Evolutionary conservation across 2,113 vertebrate genomes (phyloP).

Genomic region (Riparia riparia): DNA sequence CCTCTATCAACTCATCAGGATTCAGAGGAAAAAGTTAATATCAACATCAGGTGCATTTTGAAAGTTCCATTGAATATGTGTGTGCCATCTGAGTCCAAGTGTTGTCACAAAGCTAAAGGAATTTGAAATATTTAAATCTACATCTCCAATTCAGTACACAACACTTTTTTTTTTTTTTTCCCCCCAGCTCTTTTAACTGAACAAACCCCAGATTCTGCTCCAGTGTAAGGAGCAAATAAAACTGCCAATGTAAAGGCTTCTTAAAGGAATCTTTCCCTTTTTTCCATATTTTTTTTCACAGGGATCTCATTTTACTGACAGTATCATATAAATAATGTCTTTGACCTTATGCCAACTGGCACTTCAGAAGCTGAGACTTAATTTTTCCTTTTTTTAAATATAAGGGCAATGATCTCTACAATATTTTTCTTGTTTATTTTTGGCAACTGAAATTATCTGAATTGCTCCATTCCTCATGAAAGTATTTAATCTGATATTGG

Average conservation of each 20-base stretch:
- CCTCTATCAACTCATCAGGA: not conserved
- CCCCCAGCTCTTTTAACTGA: not conserved
- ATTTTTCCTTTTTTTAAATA: not conserved
- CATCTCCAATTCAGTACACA: not conserved
- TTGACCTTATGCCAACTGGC: not conserved
- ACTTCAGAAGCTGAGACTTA: not conserved
- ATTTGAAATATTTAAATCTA: not conserved
- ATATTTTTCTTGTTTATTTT: not conserved
- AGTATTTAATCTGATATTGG: not conserved
- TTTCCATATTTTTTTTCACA: not conserved
- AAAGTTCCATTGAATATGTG: not conserved
- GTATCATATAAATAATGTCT: not conserved
- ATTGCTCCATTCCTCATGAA: not conserved
- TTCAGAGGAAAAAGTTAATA: not conserved
- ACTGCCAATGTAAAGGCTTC: not conserved
- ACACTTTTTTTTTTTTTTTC: not conserved
- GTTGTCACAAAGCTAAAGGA: not conserved
- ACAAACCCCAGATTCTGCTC: not conserved
- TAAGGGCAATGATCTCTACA: not conserved
- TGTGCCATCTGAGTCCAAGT: not conserved
- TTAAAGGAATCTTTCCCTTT: not conserved
- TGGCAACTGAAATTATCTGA: not conserved
- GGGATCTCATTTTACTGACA: not conserved
- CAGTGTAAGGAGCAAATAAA: not conserved
- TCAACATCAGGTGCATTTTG: not conserved